Evolutionary conservation across 2,888 invertebrate genomes (phyloP), one percentile per base, ranked within the genome.

Genomic region (Hartigia nigra): DNA sequence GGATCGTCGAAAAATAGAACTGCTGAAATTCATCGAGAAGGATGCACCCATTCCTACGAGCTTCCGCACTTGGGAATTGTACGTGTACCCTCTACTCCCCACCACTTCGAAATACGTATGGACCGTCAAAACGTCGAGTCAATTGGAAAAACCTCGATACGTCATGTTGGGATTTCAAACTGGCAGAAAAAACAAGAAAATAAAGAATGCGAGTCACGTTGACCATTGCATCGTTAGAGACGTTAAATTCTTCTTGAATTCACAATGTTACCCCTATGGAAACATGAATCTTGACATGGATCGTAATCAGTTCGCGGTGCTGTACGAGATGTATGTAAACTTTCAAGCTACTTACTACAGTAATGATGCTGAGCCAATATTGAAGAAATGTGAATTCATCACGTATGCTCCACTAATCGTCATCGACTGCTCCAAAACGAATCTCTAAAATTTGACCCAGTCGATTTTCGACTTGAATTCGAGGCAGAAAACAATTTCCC

Each of bases 31-130:
- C 74, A 80, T 84, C 39, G 77, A 70, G 14, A 82, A 80, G 78
- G 80, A 84, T 78, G 69, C 74, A 31, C 78, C 82, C 12, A 82
- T 83, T 70, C 12, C 76, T 32, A 84, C 82, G 74, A 82, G 81
- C 80, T 91, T 90, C 81, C 80, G 91, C 79, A 88, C 86, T 37
- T 91, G 90, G 90, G 89, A 91, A 76, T 75, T 91, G 34, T 89
- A 89, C 81, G 89, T 90, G 82, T 90, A 89, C 83, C 91, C 90
- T 0, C 23, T 86, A 75, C 80, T 92, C 79, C 90, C 88, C 12
- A 81, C 81, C 78, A 87, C 88, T 31, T 81, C 79, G 76, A 86
- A 89, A 81, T 85, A 89, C 80, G 74, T 31, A 89, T 88, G 80
- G 86, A 87, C 80, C 81, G 86, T 85, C 39, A 83, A 84, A 81